phyloP scores from a whole-genome alignment of 2,113 vertebrate genomes.

The Scytalopus superciliaris region DNA sequence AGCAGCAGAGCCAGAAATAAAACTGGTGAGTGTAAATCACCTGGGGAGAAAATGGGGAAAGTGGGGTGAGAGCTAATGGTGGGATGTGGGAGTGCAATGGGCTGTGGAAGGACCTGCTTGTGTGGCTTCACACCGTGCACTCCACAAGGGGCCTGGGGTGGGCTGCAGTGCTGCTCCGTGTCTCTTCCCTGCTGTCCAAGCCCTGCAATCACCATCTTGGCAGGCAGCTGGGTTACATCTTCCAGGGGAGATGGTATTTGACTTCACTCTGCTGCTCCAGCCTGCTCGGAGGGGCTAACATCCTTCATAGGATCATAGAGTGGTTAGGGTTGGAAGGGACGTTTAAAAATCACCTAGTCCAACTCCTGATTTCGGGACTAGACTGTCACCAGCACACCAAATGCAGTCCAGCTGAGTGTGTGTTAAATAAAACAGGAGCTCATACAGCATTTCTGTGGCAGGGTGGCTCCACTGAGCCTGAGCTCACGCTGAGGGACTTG shows the following conservation, averaged over 20 bases:
- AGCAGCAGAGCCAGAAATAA: background rate
- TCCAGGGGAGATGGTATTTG: background rate
- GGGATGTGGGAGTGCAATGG: fast-evolving
- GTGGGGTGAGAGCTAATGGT: fast-evolving
- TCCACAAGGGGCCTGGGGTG: fast-evolving
- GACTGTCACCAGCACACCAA: background rate
- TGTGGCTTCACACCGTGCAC: fast-evolving
- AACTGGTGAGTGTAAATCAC: background rate
- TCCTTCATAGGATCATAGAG: background rate
- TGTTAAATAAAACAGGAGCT: background rate
- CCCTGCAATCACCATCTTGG: fast-evolving
- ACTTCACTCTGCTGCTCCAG: background rate
- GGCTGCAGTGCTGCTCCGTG: fast-evolving
- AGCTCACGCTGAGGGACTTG: background rate
- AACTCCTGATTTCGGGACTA: fast-evolving
- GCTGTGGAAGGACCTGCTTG: background rate
- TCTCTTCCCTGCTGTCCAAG: background rate
- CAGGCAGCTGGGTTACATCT: background rate
- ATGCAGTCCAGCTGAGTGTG: fast-evolving
- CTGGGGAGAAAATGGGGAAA: background rate
- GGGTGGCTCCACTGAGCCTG: fast-evolving
- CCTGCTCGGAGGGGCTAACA: fast-evolving
- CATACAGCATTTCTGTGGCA: fast-evolving
- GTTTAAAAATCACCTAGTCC: background rate
- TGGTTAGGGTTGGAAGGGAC: background rate